Evolutionary conservation across 2,888 invertebrate species (phyloP), one percentile per base, ranked within the genome.

Genomic region (Epinotia ramella): DNA sequence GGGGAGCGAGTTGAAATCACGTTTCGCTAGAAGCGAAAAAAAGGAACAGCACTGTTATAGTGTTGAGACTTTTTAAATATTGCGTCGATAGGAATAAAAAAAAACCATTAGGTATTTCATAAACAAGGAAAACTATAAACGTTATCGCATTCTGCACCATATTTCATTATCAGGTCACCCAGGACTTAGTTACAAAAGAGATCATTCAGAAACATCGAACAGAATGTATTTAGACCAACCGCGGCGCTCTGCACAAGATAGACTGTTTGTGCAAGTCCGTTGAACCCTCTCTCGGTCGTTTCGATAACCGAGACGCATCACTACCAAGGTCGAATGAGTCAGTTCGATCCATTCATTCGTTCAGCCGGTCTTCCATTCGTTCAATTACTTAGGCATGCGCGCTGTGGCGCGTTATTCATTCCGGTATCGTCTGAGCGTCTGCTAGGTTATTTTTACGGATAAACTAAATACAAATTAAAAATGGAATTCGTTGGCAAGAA

Each of bases 401-500:
- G 53, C 46, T 57, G 71, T 71, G 65, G 56, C 76, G 62, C 62
- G 62, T 66, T 57, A 67, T 57, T 67, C 76, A 76, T 67, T 76
- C 82, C 40, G 60, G 68, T 76, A 68, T 44, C 71, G 66, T 56
- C 77, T 63, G 75, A 63, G 46, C 16, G 18, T 72, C 28, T 75
- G 46, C 44, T 65, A 28, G 53, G 60, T 46, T 73, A 53, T 33
- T 68, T 56, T 68, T 28, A 69, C 33, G 53, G 49, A 49, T 28
- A n/a, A 64, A 49, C 20, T 40, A 63, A 69, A 13, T 57, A 69
- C 16, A 75, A 78, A 77, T 79, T 62, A 79, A 93, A 89, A 88
- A 94, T 94, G 94, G 94, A 91, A 33, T 93, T 93, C 87, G 79
- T 88, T 69, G 97, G 97, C 88, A 97, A 96, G 93, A 97, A 96